These are phyloP conservation scores for Leucoraja ocellata DNA, from an alignment of 2,797 vertebrate species.

Conservation along the genomic window DNA sequence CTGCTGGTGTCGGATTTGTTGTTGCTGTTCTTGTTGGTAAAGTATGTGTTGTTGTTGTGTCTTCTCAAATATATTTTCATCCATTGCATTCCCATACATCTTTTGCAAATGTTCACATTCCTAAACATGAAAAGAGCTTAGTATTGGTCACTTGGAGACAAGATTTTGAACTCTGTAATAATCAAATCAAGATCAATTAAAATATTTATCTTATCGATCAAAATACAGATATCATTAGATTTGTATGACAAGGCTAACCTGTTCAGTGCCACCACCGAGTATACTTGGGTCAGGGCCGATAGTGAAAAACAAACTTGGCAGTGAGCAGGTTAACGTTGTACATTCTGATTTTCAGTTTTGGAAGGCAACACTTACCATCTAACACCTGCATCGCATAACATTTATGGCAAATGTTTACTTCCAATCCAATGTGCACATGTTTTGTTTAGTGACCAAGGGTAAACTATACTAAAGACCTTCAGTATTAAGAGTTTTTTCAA, in stretches of 20 bases:
- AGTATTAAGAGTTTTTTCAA: background rate
- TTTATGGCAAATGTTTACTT: background rate
- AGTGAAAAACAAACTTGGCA: too few species aligned
- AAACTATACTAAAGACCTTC: background rate
- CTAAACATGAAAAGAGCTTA: conserved; percentile 51
- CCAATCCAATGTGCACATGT: background rate
- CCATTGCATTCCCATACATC: conserved; percentile 84
- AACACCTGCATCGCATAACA: background rate
- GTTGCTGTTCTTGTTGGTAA: conserved; percentile 95
- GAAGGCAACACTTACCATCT: background rate
- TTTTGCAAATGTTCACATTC: conserved; percentile 97
- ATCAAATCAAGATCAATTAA: background rate
- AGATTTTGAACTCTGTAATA: background rate
- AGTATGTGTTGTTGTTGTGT: conserved; percentile 93
- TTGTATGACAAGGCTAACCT: background rate
- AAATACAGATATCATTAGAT: background rate
- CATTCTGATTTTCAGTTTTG: background rate
- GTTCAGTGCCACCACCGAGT: background rate
- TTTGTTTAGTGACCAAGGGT: background rate
- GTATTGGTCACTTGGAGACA: background rate
- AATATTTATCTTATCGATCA: background rate
- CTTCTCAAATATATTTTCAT: conserved; percentile 83
- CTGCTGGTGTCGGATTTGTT: conserved; percentile 74
- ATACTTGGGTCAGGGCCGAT: too few species aligned
- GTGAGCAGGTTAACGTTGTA: too few species aligned